Percentiles rank a stretch among this genome's conserved stretches.
Evolutionary conservation across 2,797 vertebrate species (phyloP).

Genomic region (Danio tinwini): DNA sequence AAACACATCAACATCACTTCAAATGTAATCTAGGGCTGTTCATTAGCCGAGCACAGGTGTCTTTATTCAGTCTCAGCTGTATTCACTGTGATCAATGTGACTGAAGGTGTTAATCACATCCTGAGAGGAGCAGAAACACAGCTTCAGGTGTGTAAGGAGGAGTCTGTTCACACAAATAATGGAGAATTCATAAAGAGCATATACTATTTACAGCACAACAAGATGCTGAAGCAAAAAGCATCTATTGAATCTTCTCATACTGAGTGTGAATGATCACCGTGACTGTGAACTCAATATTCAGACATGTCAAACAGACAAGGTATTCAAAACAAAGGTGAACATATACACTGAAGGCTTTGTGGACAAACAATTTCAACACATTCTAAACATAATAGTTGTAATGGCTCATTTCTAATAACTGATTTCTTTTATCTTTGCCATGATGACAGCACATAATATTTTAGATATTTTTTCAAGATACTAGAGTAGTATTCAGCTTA

Average conservation of each 20-base stretch:
- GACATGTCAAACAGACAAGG: not conserved
- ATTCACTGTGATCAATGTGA: not conserved
- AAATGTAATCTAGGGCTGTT: not conserved
- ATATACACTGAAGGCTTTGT: not conserved
- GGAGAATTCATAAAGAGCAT: not conserved
- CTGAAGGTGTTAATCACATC: slow-evolving; percentile 17
- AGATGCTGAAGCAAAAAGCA: slow-evolving; percentile 21
- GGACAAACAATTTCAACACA: not conserved
- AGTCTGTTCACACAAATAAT: not conserved
- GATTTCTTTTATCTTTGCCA: no score
- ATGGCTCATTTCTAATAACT: no score
- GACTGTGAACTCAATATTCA: not conserved
- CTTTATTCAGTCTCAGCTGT: slow-evolving; percentile 1
- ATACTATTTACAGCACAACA: not conserved
- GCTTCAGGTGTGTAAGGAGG: not conserved
- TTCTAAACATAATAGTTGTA: no score
- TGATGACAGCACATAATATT: no score
- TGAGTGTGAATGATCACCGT: not conserved
- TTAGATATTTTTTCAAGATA: no score
- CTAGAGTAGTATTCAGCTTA: no score
- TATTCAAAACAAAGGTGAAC: not conserved
- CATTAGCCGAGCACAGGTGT: slow-evolving; percentile 1
- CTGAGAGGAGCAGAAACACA: not conserved
- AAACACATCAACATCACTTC: not conserved
- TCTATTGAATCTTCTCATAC: not conserved